Evolutionary conservation across 1,140 invertebrate species (phyloP).

Genomic region (Drosophila sucinea): DNA sequence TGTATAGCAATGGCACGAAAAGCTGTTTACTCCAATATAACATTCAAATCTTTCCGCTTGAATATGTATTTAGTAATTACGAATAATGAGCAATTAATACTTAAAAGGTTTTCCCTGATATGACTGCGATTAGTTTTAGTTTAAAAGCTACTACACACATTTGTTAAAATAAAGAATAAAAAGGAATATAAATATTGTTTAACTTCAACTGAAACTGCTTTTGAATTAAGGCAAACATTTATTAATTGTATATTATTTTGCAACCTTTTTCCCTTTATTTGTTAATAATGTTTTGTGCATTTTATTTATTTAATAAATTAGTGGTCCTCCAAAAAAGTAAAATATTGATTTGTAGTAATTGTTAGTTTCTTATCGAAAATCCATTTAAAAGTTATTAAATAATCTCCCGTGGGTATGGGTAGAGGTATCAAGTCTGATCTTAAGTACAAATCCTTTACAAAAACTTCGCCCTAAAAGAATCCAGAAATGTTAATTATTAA

Average conservation of each 20-base stretch:
- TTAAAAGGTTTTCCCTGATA: not conserved
- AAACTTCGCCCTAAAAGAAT: not conserved
- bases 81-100: not conserved
- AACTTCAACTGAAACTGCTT: too few species aligned
- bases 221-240: too few species aligned
- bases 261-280: too few species aligned
- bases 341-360: not conserved
- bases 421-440: not conserved
- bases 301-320: not conserved
- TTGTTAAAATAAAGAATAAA: too few species aligned
- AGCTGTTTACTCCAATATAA: not conserved
- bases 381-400: not conserved
- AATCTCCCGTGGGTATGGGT: constrained; percentile 1
- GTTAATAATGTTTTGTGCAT: too few species aligned
- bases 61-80: not conserved
- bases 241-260: too few species aligned
- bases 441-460: constrained; percentile 1
- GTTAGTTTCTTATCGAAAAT: not conserved
- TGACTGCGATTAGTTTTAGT: too few species aligned
- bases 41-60: not conserved
- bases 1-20: not conserved
- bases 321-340: not conserved
- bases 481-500: not conserved
- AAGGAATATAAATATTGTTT: too few species aligned
- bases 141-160: too few species aligned